Percentiles rank a stretch among this genome's conserved stretches.
Evolutionary conservation across 2,113 vertebrate species (phyloP).

Genomic region (Rhea americana): DNA sequence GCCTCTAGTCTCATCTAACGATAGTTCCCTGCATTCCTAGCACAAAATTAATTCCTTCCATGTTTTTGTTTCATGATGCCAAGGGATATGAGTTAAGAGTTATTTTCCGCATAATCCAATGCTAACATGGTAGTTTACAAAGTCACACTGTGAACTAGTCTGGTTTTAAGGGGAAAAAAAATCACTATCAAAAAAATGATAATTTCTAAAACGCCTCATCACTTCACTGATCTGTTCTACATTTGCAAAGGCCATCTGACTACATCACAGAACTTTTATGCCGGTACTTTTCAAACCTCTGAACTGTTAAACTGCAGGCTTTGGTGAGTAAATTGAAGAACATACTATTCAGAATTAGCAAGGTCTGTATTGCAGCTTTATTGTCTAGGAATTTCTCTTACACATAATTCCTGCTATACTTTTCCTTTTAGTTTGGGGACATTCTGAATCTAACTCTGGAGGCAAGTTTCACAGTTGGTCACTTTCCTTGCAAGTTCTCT

Average conservation of each 20-base stretch:
- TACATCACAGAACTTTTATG: background rate
- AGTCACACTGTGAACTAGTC: background rate
- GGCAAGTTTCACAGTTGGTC: background rate
- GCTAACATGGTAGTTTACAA: background rate
- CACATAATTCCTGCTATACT: background rate
- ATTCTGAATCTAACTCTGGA: background rate
- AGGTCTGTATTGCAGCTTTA: background rate
- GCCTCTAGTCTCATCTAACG: background rate
- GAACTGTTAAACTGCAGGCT: background rate
- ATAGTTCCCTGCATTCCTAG: background rate
- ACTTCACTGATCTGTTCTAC: background rate
- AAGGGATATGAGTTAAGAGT: background rate
- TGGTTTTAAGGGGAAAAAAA: background rate
- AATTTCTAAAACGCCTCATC: background rate
- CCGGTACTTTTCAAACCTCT: background rate
- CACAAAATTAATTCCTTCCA: background rate
- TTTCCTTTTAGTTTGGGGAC: background rate
- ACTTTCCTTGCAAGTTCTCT: background rate
- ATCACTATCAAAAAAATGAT: background rate
- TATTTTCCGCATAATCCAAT: background rate
- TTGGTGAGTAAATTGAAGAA: background rate
- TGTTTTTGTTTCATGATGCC: background rate
- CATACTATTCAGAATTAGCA: background rate
- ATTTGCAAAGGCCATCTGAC: background rate
- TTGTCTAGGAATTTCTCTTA: background rate